Base-by-base conservation (phyloP, 2,888 invertebrate genomes). In the Caenorhabditis japonica region DNA sequence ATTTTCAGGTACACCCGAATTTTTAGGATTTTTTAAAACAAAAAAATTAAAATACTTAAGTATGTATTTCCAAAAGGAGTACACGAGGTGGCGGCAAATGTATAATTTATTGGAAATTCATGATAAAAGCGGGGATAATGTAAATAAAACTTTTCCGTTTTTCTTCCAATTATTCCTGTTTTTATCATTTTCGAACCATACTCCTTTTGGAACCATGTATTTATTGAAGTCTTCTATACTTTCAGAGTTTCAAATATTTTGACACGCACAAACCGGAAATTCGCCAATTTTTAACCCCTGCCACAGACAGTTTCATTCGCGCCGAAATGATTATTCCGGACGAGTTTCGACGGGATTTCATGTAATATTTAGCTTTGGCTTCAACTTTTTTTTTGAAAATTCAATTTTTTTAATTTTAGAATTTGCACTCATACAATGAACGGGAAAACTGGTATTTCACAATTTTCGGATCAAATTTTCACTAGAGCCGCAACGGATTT, bases 171-270 rank as follows among this genome's bases (percentile, higher is more conserved):
- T 25, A 43, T 10, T 44, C 4, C 4, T 7, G 4, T 21, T 44
- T 4, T 1, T 8, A 4, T 2, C 7, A 19, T 4, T 44, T 10
- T 44, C 12, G 21, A 1, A 2, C 23, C n/a, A 19, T 4, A 7
- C 8, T 19, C 10, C 7, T 8, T 21, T 21, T 44, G 8, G 8
- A 5, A 38, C n/a, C n/a, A n/a, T n/a, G n/a, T n/a, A n/a, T n/a
- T n/a, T n/a, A n/a, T n/a, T n/a, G n/a, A n/a, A n/a, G n/a, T n/a
- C n/a, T n/a, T n/a, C n/a, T n/a, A n/a, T n/a, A n/a, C n/a, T 47
- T 66, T n/a, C 41, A 68, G 68, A 68, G 68, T 21, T 68, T 44
- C 52, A 58, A 68, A 51, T 68, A 68, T 46, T 68, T 68, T 33
- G 25, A 59, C 15, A n/a, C 43, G 4, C 33, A 17, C 17, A 38